Evolutionary conservation across 2,888 invertebrate genomes (phyloP).

Genomic region (Coecobrya sp.): DNA sequence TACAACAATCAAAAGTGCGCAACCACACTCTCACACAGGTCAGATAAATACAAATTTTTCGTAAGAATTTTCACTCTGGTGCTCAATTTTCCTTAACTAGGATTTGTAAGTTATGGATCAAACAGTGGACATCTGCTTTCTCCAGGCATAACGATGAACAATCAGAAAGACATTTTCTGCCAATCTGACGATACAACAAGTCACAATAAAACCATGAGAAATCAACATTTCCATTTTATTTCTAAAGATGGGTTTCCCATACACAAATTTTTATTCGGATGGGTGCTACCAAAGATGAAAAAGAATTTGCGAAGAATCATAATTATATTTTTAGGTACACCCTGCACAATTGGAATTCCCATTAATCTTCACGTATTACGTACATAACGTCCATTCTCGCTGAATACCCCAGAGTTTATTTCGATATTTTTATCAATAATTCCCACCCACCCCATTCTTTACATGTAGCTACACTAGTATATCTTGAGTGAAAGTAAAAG

Average conservation of each 20-base stretch:
- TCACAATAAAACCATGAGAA: not conserved
- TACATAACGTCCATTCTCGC: not conserved
- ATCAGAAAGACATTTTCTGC: too few relatives aligned
- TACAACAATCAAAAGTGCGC: not conserved
- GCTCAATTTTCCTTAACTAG: too few relatives aligned
- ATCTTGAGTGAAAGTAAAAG: not conserved
- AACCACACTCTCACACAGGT: not conserved
- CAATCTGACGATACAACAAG: too few relatives aligned
- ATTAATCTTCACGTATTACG: too few relatives aligned
- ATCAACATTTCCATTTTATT: not conserved
- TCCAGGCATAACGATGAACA: too few relatives aligned
- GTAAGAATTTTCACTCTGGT: too few relatives aligned
- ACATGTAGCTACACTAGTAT: not conserved
- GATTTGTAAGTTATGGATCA: too few relatives aligned
- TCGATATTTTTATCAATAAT: not conserved
- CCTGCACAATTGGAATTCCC: slow-evolving; percentile 22
- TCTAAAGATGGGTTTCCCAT: too few relatives aligned
- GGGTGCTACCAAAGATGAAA: too few relatives aligned
- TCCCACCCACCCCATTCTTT: not conserved
- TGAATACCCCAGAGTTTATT: not conserved
- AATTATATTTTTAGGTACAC: slow-evolving; percentile 25
- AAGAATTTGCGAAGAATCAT: not conserved
- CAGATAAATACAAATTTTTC: too few relatives aligned
- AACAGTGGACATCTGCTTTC: too few relatives aligned
- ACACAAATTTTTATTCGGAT: too few relatives aligned